These are phyloP conservation scores for Lithophane socia DNA, from an alignment of 2,888 invertebrate genomes.

Conservation along the genomic window DNA sequence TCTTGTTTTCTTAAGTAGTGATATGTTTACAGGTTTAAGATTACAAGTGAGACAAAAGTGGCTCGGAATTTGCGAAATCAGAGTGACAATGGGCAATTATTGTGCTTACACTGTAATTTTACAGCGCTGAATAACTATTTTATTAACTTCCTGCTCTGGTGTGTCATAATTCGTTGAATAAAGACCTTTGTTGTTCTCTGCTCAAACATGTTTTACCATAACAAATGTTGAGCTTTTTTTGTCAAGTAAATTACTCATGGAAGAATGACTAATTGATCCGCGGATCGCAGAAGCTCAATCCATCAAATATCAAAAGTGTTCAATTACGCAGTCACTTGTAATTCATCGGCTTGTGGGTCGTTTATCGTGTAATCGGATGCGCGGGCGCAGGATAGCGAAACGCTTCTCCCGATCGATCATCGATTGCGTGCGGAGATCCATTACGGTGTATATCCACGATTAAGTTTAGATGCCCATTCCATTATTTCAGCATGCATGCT, in stretches of 20 bases:
- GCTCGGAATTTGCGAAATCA: slow-evolving; percentile 35
- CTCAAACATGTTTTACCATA: background rate
- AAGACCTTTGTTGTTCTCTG: slow-evolving; percentile 46
- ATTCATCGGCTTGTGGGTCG: slow-evolving; percentile 66
- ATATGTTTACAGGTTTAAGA: slow-evolving; percentile 41
- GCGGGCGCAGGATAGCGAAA: slow-evolving; percentile 63
- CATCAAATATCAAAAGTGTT: slow-evolving; percentile 68
- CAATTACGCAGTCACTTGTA: slow-evolving; percentile 72
- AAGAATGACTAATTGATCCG: slow-evolving; percentile 3
- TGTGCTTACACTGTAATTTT: slow-evolving; percentile 46
- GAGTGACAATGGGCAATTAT: slow-evolving; percentile 49
- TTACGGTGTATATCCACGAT: slow-evolving; percentile 66
- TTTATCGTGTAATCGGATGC: slow-evolving; percentile 69
- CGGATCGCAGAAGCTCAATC: slow-evolving; percentile 51
- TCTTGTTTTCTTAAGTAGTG: slow-evolving; percentile 39
- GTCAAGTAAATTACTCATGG: background rate
- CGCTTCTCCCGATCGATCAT: slow-evolving; percentile 64
- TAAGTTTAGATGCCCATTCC: slow-evolving; percentile 45
- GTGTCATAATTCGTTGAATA: slow-evolving; percentile 47
- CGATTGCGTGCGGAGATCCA: slow-evolving; percentile 69
- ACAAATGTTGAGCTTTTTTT: background rate
- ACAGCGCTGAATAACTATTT: slow-evolving; percentile 34
- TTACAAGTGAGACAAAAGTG: slow-evolving; percentile 23
- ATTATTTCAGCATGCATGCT: slow-evolving; percentile 38
- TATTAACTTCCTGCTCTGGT: slow-evolving; percentile 44